Conservation (phyloP, 1,140 invertebrate species). For the Acromyrmex heyeri region DNA sequence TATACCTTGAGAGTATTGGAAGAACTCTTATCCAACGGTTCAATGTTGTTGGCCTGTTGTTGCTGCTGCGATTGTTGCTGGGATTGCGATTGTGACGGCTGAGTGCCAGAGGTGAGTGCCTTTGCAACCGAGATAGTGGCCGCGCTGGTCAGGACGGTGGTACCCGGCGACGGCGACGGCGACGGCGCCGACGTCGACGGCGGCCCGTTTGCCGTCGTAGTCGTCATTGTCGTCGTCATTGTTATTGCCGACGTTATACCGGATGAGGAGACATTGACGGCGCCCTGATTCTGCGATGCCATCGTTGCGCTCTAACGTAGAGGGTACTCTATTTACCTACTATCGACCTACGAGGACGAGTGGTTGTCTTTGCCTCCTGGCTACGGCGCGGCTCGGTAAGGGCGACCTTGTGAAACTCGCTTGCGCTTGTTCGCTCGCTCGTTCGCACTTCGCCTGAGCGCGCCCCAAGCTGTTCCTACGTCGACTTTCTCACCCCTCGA, state of each 20-base stretch:
- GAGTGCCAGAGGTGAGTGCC: conserved; percentile 4
- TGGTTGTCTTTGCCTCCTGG: neutral
- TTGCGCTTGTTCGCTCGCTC: conserved; percentile 2
- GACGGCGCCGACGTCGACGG: conserved; percentile 49
- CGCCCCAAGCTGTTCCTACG: conserved; percentile 13
- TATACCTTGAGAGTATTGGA: conserved; percentile 85
- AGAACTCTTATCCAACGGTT: conserved; percentile 83
- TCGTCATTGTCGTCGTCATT: conserved; percentile 28
- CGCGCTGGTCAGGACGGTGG: conserved; percentile 51
- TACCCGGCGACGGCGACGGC: conserved; percentile 18
- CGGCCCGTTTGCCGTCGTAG: conserved; percentile 66
- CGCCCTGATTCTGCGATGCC: conserved; percentile 80
- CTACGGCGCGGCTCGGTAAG: neutral
- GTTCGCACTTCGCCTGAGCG: conserved; percentile 14
- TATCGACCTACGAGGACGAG: neutral
- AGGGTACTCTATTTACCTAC: neutral
- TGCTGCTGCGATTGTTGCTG: conserved; percentile 74
- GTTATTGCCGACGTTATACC: conserved; percentile 13
- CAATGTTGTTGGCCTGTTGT: conserved; percentile 83
- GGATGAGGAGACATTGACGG: conserved; percentile 66
- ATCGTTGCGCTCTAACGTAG: conserved; percentile 64
- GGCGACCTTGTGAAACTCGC: neutral
- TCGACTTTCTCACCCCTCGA: conserved; percentile 44
- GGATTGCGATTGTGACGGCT: conserved; percentile 38
- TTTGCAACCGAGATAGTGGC: conserved; percentile 48